Conservation (phyloP, 2,113 vertebrate species). For the Zapornia atra region DNA sequence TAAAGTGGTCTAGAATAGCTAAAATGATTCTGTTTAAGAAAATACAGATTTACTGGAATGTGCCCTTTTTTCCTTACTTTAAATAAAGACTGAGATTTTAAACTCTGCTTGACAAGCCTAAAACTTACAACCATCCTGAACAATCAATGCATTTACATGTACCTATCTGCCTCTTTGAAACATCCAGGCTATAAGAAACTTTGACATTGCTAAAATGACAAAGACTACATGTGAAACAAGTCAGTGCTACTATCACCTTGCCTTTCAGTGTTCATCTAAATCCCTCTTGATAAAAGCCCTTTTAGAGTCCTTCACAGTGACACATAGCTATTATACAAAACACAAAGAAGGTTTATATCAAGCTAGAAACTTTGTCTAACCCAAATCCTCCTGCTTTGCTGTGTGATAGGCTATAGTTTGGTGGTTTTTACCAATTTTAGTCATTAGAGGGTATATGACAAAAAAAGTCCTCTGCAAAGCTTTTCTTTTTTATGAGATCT, state of each 20-base stretch:
- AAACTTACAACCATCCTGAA: background rate
- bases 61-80: background rate
- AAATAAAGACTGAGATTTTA: background rate
- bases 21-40: constrained; percentile 6
- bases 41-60: background rate
- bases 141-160: background rate
- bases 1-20: background rate
- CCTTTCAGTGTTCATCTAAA: constrained; percentile 15
- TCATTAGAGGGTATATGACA: background rate
- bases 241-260: background rate
- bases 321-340: constrained; percentile 1
- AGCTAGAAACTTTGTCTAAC: background rate
- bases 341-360: background rate
- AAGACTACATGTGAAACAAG: constrained; percentile 18
- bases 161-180: background rate
- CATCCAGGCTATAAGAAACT: background rate
- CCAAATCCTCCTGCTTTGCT: background rate
- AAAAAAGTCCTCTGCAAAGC: background rate
- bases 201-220: constrained; percentile 19
- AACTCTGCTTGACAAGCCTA: background rate
- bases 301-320: constrained; percentile 16
- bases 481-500: constrained; percentile 1
- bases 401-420: background rate
- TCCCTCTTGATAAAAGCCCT: background rate
- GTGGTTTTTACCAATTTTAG: background rate